Conservation (phyloP, 2,113 vertebrate species). For the Dipodomys stephensi region DNA sequence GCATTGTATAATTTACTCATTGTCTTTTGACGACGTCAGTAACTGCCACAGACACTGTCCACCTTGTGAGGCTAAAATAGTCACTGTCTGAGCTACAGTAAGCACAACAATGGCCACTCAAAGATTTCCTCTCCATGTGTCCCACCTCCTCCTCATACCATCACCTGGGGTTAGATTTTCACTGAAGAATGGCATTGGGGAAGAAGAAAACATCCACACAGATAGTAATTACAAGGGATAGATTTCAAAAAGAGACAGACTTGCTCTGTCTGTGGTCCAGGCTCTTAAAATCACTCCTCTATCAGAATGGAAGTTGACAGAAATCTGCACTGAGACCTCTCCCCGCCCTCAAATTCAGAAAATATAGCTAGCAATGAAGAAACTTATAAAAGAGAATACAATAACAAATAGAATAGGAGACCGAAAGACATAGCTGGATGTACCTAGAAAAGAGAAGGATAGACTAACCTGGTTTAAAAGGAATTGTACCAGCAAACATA, state of each 20-base stretch:
- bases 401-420: not conserved
- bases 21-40: not conserved
- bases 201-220: not conserved
- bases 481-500: fast-evolving
- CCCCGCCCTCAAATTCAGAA: not conserved
- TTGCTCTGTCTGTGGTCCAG: not conserved
- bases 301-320: not conserved
- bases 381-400: not conserved
- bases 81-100: not conserved
- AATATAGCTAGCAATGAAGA: not conserved
- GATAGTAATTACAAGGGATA: not conserved
- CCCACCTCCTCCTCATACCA: not conserved
- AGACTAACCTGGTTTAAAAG: not conserved
- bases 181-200: not conserved
- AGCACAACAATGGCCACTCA: not conserved
- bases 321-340: not conserved
- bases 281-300: not conserved
- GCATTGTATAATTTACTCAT: not conserved
- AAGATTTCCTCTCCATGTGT: not conserved
- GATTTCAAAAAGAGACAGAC: not conserved
- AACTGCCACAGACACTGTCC: not conserved
- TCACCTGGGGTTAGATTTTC: not conserved
- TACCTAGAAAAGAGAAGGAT: not conserved
- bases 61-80: not conserved
- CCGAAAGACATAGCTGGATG: not conserved